A percentile compares a stretch with the other conserved stretches of the same genome.
Conservation (phyloP, 2,797 vertebrate genomes). For the Picus viridis region DNA sequence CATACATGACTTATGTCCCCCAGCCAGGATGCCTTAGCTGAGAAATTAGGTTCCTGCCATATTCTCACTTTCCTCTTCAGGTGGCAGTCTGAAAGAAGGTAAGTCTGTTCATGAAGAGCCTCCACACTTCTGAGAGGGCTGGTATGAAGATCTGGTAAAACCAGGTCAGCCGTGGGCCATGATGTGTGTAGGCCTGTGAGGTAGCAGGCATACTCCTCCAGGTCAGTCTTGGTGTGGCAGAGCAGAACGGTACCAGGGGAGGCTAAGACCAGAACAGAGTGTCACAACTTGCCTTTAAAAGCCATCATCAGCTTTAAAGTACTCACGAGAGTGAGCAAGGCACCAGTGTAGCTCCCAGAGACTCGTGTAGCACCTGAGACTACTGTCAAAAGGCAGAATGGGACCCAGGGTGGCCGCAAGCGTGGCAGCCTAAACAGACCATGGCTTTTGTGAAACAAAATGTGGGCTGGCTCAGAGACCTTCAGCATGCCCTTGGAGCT, state of each 20-base stretch:
- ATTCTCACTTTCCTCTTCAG: background rate
- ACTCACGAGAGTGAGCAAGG: background rate
- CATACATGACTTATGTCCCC: background rate
- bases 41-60: background rate
- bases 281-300: background rate
- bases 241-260: background rate
- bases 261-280: background rate
- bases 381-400: background rate
- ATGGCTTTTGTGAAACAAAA: background rate
- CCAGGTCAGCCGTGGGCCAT: background rate
- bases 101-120: fast-evolving
- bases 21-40: background rate
- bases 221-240: too few relatives aligned
- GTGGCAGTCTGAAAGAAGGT: background rate
- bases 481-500: background rate
- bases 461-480: background rate
- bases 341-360: background rate
- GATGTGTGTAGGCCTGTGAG: background rate
- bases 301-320: background rate
- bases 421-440: background rate
- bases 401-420: background rate
- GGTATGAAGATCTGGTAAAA: too few relatives aligned
- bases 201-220: background rate
- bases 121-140: too few relatives aligned
- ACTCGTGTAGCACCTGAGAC: background rate